Evolutionary conservation across 2,888 invertebrate genomes (phyloP).

Genomic region (Hanleya hanleyi): DNA sequence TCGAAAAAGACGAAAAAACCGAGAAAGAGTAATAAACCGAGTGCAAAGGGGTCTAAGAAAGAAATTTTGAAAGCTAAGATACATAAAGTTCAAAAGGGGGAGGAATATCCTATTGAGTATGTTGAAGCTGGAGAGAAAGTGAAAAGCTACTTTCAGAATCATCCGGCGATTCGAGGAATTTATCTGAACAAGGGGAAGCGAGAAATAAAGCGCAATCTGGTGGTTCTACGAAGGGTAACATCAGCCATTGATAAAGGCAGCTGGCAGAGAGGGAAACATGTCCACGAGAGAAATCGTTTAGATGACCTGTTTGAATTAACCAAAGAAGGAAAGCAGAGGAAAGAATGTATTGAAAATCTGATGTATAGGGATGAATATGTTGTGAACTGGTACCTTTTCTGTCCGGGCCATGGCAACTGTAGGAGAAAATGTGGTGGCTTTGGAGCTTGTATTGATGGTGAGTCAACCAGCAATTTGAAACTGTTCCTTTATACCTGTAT

Average conservation of each 20-base stretch:
- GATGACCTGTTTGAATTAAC: constrained; percentile 64
- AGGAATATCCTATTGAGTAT: constrained; percentile 11
- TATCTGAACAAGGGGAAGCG: constrained; percentile 64
- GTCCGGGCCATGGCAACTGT: constrained; percentile 67
- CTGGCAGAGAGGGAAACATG: constrained; percentile 54
- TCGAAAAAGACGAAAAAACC: no score
- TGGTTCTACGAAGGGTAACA: constrained; percentile 46
- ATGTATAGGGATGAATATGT: constrained; percentile 59
- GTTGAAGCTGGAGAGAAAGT: constrained; percentile 49
- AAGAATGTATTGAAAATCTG: constrained; percentile 42
- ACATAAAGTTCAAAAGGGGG: neutral
- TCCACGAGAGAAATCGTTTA: constrained; percentile 58
- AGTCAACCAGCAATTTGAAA: constrained; percentile 16
- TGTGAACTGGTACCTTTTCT: constrained; percentile 69
- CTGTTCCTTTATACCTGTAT: no score
- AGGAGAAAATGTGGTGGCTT: constrained; percentile 61
- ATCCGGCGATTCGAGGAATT: constrained; percentile 55
- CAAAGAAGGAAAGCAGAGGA: constrained; percentile 46
- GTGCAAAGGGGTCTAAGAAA: no score
- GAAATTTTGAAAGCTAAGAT: constrained; percentile 3
- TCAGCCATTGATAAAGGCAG: constrained; percentile 54
- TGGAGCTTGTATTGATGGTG: constrained; percentile 57
- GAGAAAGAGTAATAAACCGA: no score
- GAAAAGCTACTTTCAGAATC: constrained; percentile 48
- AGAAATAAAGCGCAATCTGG: constrained; percentile 55